Conservation (phyloP, 2,888 invertebrate species). For the Hedya salicella region DNA sequence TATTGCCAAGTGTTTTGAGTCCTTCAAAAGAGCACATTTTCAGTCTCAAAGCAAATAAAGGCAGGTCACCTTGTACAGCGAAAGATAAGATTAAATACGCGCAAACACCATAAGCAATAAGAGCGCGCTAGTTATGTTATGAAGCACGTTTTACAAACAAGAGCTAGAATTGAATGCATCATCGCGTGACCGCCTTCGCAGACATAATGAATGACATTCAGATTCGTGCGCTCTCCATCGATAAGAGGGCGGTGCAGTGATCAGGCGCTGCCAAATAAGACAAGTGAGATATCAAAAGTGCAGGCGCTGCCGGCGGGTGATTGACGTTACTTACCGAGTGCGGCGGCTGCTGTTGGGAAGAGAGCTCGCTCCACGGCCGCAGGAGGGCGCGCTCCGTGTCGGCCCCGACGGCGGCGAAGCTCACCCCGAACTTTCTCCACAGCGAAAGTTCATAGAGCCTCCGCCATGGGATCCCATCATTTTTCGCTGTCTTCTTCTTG, state of each 20-base stretch:
- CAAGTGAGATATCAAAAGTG: slow-evolving; percentile 65
- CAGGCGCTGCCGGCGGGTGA: slow-evolving; percentile 62
- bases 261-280: slow-evolving; percentile 70
- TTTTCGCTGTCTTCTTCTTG: slow-evolving; percentile 70
- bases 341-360: slow-evolving; percentile 65
- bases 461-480: slow-evolving; percentile 81
- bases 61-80: slow-evolving; percentile 52
- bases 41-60: slow-evolving; percentile 59
- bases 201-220: slow-evolving; percentile 55
- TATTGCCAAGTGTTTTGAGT: slow-evolving; percentile 34
- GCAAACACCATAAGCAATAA: slow-evolving; percentile 30
- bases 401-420: slow-evolving; percentile 73
- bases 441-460: slow-evolving; percentile 84
- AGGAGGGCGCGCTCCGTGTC: slow-evolving; percentile 74
- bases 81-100: slow-evolving; percentile 40
- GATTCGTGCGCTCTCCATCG: slow-evolving; percentile 57
- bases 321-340: slow-evolving; percentile 73
- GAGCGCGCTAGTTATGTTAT: slow-evolving; percentile 38
- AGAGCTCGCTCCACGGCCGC: slow-evolving; percentile 74
- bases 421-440: slow-evolving; percentile 81
- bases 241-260: slow-evolving; percentile 58
- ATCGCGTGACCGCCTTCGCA: slow-evolving; percentile 57
- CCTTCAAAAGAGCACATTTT: slow-evolving; percentile 28
- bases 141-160: slow-evolving; percentile 52
- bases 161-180: slow-evolving; percentile 49